Conservation (phyloP, 2,113 vertebrate species). For the Bostrychus sinensis region DNA sequence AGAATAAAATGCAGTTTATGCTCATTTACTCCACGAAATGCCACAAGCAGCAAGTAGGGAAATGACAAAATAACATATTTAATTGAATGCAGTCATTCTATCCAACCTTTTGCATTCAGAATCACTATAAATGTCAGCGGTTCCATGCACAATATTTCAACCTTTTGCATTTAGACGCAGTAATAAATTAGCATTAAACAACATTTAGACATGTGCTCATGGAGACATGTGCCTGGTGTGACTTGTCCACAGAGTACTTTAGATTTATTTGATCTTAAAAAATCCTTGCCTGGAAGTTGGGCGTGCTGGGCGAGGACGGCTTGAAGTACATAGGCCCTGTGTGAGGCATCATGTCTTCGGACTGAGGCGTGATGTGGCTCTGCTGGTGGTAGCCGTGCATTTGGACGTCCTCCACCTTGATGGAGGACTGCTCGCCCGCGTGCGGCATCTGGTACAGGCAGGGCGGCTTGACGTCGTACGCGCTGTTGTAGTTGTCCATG, state of each 20-base stretch:
- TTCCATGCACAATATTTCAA: background rate
- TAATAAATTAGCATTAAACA: background rate
- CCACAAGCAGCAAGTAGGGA: background rate
- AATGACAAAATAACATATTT: constrained; percentile 8
- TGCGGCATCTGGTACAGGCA: constrained; percentile 99
- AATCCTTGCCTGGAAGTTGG: constrained; percentile 85
- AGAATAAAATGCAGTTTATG: constrained; percentile 6
- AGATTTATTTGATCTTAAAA: background rate
- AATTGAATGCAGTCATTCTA: background rate
- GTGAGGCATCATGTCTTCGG: constrained; percentile 95
- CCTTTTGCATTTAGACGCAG: background rate
- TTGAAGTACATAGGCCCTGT: constrained; percentile 98
- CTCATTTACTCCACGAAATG: constrained; percentile 3
- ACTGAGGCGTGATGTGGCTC: constrained; percentile 89
- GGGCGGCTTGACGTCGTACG: constrained; percentile 99
- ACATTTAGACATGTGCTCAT: too few relatives aligned
- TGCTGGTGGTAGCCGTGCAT: constrained; percentile 98
- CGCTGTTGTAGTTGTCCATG: constrained; percentile 98
- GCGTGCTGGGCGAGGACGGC: constrained; percentile 91
- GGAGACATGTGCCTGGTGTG: background rate
- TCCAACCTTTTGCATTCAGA: constrained; percentile 4
- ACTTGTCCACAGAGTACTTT: background rate
- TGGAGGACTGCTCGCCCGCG: constrained; percentile 93
- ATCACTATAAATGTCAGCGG: constrained; percentile 1
- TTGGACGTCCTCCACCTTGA: constrained; percentile 98